Base-by-base conservation (phyloP, 2,113 vertebrate species). In the Edolisoma coerulescens region DNA sequence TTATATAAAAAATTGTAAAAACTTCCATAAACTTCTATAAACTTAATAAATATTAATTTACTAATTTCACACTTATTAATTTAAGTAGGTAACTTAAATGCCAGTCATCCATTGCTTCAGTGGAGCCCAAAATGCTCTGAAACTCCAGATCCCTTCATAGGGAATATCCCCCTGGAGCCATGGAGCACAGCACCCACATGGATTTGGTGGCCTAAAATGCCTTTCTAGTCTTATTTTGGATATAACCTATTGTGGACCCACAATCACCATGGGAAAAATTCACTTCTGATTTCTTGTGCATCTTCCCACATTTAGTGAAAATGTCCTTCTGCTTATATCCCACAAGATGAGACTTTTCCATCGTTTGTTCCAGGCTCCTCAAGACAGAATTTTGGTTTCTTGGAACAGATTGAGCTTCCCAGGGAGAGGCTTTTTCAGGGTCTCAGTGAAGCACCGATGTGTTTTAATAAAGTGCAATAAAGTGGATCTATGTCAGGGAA, bases 381-480 rank as follows among this genome's bases (percentile, higher is more conserved):
- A 50, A 64, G 84, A 37, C 33, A 81, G 59, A n/a, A 22, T 42
- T 84, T 47, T 30, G 12, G 27, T 47, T 92, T 81, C 89, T 77
- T 82, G 78, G 49, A 87, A 87, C 70, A 85, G 41, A 81, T 70
- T 60, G 39, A 17, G 12, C 65, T 94, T 92, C 91, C 56, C 41
- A 65, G 33, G 50, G 83, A 85, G 56, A 42, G 20, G 30, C 8
- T 57, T 74, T 41, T 85, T 53, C 35, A 17, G n/a, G 8, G 49
- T 68, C 84, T 53, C 61, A 24, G 49, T 49, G 65, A 35, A 90
- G 79, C 27, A 90, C 47, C 37, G 4, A 57, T 41, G 65, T 94
- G 79, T 87, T 95, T 67, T 61, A 88, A 94, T 92, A 82, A 65
- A 90, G 61, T 69, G 33, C 79, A 82, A 41, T 78, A 57, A 88